These are phyloP conservation scores for Orchesellides sinensis DNA, from an alignment of 2,888 invertebrate species.

Conservation along the genomic window DNA sequence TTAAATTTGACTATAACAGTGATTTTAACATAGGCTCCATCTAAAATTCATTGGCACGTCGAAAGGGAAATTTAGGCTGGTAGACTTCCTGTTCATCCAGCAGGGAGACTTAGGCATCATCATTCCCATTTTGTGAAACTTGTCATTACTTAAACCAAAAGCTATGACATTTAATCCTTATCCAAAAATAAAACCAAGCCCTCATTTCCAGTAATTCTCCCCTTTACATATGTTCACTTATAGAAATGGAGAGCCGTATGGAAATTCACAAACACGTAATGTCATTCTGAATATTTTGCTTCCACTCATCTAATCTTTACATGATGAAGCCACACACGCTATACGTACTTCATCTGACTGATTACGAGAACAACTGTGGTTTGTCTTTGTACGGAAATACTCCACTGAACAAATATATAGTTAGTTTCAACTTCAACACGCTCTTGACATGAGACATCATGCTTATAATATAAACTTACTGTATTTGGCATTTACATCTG, in stretches of 20 bases:
- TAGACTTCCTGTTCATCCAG: constrained; percentile 14
- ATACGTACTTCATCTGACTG: constrained; percentile 6
- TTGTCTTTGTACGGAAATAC: background rate
- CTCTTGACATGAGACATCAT: constrained; percentile 16
- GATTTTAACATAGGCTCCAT: no score
- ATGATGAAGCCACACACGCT: no score
- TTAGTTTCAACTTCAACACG: constrained; percentile 9
- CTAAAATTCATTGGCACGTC: no score
- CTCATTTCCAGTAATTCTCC: constrained; percentile 11
- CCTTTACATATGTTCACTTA: no score
- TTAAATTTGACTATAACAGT: no score
- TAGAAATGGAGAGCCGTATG: no score
- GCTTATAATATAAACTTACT: background rate
- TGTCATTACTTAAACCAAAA: background rate
- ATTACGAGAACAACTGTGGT: background rate
- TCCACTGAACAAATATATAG: background rate
- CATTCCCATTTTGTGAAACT: background rate
- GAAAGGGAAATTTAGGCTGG: background rate
- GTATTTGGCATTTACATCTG: background rate
- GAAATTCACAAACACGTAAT: no score
- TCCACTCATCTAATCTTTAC: background rate
- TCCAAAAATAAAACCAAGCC: background rate
- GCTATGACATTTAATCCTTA: background rate
- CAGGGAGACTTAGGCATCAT: background rate
- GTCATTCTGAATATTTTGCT: background rate